Percentiles rank a stretch among this genome's conserved stretches.
Evolutionary conservation across 2,797 vertebrate species (phyloP).

Genomic region (Tokudaia muenninki): DNA sequence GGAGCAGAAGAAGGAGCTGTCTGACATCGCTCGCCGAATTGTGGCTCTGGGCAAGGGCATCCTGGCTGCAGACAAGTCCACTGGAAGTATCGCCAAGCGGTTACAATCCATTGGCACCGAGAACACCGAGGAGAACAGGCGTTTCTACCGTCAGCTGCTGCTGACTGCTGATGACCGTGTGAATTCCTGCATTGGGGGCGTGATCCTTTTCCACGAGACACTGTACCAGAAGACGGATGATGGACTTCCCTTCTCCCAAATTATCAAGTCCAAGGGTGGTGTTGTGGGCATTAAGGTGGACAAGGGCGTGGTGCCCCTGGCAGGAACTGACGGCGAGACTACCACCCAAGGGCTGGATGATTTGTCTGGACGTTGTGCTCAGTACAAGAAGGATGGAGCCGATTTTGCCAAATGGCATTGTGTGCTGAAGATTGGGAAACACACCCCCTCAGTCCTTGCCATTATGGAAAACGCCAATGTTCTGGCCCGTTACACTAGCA

Average conservation of each 20-base stretch:
- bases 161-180: background rate
- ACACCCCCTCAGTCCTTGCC: conserved; percentile 92
- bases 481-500: conserved; percentile 95
- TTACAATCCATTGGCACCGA: background rate
- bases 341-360: conserved; percentile 92
- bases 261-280: conserved; percentile 88
- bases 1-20: conserved; percentile 95
- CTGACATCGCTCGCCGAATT: conserved; percentile 92
- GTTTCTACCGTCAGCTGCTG: background rate
- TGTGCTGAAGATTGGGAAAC: conserved; percentile 94
- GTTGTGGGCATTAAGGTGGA: conserved; percentile 96
- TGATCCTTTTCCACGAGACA: background rate
- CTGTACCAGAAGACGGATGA: background rate
- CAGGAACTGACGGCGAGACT: conserved; percentile 96
- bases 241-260: background rate
- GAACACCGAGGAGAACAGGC: background rate
- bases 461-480: conserved; percentile 95
- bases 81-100: background rate
- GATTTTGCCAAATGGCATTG: conserved; percentile 97
- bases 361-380: conserved; percentile 65
- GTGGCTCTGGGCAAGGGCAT: conserved; percentile 95
- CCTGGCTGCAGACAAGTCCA: conserved; percentile 95
- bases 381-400: conserved; percentile 96
- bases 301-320: conserved; percentile 96
- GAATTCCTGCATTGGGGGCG: background rate